Evolutionary conservation across 2,888 invertebrate genomes (phyloP), one percentile per base, ranked within the genome.

Genomic region (Mimas tiliae): DNA sequence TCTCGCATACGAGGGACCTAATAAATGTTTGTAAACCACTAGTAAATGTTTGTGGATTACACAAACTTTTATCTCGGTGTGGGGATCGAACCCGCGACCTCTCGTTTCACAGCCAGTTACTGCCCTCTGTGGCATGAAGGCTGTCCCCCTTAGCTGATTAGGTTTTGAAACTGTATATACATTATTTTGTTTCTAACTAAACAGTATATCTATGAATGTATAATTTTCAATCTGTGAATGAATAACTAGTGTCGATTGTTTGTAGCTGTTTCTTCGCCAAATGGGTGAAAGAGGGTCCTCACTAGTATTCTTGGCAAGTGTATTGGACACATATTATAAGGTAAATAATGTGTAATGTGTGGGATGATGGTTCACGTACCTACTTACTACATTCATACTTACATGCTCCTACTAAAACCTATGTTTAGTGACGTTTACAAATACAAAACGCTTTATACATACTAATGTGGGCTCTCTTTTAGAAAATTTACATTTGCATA

Each of bases 271-370:
- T 76, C 91, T 92, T 74, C 92, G 83, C 69, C 86, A 90, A 90
- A 90, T 92, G 91, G 91, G 91, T 85, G 93, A 93, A 89, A 93
- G 91, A 86, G 93, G 93, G 86, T 93, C 93, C 82, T 81, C 88
- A 71, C 87, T 93, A 84, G 90, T 90, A 84, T 89, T 87, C 82
- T 87, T 92, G 87, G 85, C 87, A 83, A 90, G 86, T 86, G 80
- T 91, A 72, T 86, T 87, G 91, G 90, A 91, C 72, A 71, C 80
- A 64, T 85, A 83, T 72, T 78, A 82, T 69, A 83, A 92, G 91
- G 92, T 93, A 91, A 90, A 75, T 76, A 63, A 73, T 67, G 70
- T 72, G 71, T 70, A 67, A 69, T 66, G 72, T 78, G 76, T 80
- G 78, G 75, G 75, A 70, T 72, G 72, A 70, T 76, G 72, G 58